These are phyloP conservation scores for Microctenopoma lineatum DNA, from an alignment of 2,797 vertebrate genomes.

Conservation along the genomic window DNA sequence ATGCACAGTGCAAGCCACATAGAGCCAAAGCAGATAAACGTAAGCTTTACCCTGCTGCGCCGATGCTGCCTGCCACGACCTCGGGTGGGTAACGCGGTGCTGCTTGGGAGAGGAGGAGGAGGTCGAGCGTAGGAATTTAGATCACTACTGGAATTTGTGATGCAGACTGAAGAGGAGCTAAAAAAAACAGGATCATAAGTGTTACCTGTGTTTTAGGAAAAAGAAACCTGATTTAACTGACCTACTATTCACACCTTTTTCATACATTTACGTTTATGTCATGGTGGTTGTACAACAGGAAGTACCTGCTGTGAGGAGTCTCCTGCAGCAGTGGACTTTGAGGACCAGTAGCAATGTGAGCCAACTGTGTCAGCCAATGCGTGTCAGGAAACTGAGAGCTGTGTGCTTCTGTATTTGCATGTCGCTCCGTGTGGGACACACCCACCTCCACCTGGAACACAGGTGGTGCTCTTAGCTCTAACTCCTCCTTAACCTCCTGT, in stretches of 20 bases:
- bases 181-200: constrained; percentile 11
- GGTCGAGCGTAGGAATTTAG: constrained; percentile 98
- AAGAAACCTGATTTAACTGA: not conserved
- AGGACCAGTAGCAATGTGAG: constrained; percentile 96
- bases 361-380: constrained; percentile 95
- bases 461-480: constrained; percentile 82
- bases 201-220: not conserved
- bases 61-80: constrained; percentile 84
- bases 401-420: not conserved
- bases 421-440: constrained; percentile 91
- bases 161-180: constrained; percentile 91
- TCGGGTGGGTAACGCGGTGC: constrained; percentile 81
- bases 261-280: not conserved
- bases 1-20: not conserved
- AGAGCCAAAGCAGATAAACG: not conserved
- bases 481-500: constrained; percentile 91
- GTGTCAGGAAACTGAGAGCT: constrained; percentile 83
- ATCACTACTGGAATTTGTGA: constrained; percentile 92
- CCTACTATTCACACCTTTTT: not conserved
- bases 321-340: constrained; percentile 94
- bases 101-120: constrained; percentile 81
- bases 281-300: not conserved
- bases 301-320: constrained; percentile 62
- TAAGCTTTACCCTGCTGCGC: constrained; percentile 74
- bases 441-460: constrained; percentile 89